These are phyloP conservation scores for Phalacrocorax carbo DNA, from an alignment of 2,113 vertebrate species.

Conservation along the genomic window DNA sequence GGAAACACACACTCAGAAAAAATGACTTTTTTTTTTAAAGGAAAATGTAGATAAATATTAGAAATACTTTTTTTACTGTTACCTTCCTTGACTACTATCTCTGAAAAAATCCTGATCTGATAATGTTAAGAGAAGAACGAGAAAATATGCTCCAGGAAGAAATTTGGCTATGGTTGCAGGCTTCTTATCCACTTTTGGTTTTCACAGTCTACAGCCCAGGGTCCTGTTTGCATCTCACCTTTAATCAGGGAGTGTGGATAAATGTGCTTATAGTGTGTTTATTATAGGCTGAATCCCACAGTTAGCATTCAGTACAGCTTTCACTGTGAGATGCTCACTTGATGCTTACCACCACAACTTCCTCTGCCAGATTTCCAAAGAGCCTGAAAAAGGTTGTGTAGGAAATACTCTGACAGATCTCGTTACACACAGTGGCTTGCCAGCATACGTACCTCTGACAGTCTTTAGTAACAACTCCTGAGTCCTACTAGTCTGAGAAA, in stretches of 20 bases:
- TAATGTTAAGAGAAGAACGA: not conserved
- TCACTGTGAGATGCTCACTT: not conserved
- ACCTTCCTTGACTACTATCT: not conserved
- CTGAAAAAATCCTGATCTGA: not conserved
- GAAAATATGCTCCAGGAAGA: not conserved
- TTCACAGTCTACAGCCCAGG: not conserved
- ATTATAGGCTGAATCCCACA: not conserved
- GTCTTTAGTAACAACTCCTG: constrained; percentile 17
- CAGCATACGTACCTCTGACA: constrained; percentile 6
- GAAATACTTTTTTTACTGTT: not conserved
- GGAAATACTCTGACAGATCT: constrained; percentile 26
- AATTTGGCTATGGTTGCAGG: not conserved
- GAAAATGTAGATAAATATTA: not conserved
- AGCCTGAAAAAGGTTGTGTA: not conserved
- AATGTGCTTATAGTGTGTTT: not conserved
- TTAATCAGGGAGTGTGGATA: not conserved
- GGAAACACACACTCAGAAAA: not conserved
- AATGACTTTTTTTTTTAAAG: not conserved
- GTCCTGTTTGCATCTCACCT: not conserved
- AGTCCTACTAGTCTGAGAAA: not conserved
- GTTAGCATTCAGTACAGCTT: not conserved
- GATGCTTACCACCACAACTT: not conserved
- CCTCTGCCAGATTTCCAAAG: not conserved
- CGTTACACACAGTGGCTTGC: not conserved
- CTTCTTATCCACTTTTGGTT: not conserved